Percentiles rank a stretch among this genome's conserved stretches.
phyloP scores from a whole-genome alignment of 2,888 invertebrate genomes.

The Peribatodes rhomboidaria region DNA sequence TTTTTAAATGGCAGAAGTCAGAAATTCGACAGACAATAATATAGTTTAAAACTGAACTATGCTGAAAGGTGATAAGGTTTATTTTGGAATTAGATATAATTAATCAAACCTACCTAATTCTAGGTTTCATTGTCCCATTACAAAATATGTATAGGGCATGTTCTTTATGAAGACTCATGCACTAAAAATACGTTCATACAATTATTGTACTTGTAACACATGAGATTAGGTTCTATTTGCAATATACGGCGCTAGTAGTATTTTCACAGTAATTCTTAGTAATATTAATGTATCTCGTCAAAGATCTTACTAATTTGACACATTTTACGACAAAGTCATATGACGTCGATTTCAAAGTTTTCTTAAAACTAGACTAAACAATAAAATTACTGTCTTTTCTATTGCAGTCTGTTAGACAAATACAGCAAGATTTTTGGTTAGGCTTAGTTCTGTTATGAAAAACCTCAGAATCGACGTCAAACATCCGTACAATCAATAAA shows the following conservation, averaged over 20 bases:
- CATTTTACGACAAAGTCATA: constrained; percentile 20
- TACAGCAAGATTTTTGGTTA: neutral
- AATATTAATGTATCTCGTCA: constrained; percentile 2
- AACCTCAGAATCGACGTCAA: neutral
- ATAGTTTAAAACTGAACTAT: neutral
- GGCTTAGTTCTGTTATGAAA: neutral
- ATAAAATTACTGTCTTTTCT: too few species aligned
- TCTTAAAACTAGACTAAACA: neutral
- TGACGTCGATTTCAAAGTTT: neutral
- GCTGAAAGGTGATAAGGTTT: neutral
- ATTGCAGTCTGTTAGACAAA: neutral
- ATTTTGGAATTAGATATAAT: constrained; percentile 14
- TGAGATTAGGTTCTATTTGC: neutral
- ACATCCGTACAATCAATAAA: neutral
- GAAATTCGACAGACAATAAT: neutral
- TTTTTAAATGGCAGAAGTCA: too few species aligned
- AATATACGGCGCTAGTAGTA: neutral
- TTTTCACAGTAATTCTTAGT: constrained; percentile 1
- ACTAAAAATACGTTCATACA: neutral
- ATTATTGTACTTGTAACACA: constrained; percentile 8
- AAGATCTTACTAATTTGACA: constrained; percentile 36
- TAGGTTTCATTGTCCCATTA: constrained; percentile 18
- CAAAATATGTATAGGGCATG: neutral
- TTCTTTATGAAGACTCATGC: neutral
- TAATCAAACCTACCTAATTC: neutral